Conservation (phyloP, 1,140 invertebrate genomes). For the Drosophila nikananu region DNA sequence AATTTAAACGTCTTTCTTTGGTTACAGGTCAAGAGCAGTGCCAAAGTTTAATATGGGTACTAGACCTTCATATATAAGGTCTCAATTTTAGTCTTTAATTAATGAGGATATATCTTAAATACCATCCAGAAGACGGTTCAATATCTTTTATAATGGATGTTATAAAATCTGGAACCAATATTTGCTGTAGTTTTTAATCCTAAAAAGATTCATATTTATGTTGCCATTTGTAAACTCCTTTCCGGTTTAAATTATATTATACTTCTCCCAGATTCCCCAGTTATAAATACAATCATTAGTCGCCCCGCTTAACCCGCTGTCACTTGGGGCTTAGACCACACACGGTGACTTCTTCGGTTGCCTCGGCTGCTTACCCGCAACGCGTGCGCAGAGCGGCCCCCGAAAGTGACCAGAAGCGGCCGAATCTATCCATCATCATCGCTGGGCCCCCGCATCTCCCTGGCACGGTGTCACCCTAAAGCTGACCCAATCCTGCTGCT, state of each 20-base stretch:
- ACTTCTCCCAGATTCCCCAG: neutral
- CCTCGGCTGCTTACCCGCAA: constrained; percentile 64
- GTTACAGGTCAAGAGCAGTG: too few relatives aligned
- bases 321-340: constrained; percentile 18
- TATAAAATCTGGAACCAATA: neutral
- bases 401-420: constrained; percentile 66
- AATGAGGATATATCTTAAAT: neutral
- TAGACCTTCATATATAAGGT: too few relatives aligned
- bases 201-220: too few relatives aligned
- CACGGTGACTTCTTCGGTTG: constrained; percentile 3
- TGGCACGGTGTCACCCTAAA: constrained; percentile 12
- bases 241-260: neutral
- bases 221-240: neutral
- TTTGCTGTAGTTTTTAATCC: too few relatives aligned
- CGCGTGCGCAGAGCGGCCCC: constrained; percentile 65
- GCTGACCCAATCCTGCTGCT: constrained; percentile 26
- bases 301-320: constrained; percentile 13
- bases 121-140: neutral
- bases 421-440: constrained; percentile 76
- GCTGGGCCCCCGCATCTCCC: constrained; percentile 11
- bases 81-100: neutral
- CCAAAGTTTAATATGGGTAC: too few relatives aligned
- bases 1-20: too few relatives aligned
- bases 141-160: neutral
- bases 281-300: constrained; percentile 8